phyloP scores from a whole-genome alignment of 2,797 vertebrate genomes.

The Catostomus latipinnis region DNA sequence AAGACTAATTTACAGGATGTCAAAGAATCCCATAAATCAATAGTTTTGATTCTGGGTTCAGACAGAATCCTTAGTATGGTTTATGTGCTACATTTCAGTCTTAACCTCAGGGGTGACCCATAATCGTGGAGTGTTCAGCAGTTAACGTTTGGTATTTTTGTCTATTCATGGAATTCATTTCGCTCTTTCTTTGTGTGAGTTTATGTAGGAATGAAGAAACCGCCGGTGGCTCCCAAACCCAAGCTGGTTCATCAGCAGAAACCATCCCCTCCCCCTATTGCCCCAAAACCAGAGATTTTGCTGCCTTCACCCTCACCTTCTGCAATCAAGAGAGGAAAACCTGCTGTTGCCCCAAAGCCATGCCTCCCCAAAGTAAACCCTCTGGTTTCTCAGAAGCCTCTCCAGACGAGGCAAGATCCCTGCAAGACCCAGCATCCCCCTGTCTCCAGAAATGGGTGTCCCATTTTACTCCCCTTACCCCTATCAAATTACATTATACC shows the following conservation, averaged over 20 bases:
- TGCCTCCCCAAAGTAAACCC: constrained; percentile 81
- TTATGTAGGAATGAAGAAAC: constrained; percentile 93
- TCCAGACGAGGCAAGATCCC: constrained; percentile 69
- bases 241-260: constrained; percentile 84
- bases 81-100: constrained; percentile 6
- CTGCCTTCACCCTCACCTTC: constrained; percentile 72
- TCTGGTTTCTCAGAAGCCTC: constrained; percentile 47
- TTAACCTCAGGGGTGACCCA: not conserved
- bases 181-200: constrained; percentile 47
- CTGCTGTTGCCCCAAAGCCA: constrained; percentile 93
- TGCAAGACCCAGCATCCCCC: constrained; percentile 72
- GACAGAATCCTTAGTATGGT: not conserved
- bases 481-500: constrained; percentile 83
- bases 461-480: constrained; percentile 63
- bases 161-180: constrained; percentile 23
- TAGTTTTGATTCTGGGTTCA: not conserved
- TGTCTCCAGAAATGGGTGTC: constrained; percentile 82
- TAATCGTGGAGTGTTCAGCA: not conserved
- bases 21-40: not conserved
- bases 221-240: constrained; percentile 97
- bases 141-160: not conserved
- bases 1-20: not conserved
- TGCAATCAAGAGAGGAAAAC: constrained; percentile 86
- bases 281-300: constrained; percentile 88
- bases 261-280: constrained; percentile 87